Evolutionary conservation across 2,888 invertebrate species (phyloP).

Genomic region (Noctua fimbriata): DNA sequence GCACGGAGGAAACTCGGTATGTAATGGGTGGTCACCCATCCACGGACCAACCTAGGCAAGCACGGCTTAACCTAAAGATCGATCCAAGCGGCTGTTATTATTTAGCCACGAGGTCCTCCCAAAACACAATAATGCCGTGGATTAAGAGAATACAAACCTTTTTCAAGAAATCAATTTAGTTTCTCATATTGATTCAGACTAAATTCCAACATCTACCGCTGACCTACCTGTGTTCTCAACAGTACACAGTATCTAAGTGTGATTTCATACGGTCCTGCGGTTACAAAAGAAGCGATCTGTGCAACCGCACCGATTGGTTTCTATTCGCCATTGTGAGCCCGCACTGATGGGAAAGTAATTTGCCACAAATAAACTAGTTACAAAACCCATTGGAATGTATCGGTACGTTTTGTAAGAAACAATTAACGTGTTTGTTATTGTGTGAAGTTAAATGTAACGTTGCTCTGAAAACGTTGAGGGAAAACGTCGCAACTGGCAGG

Average conservation of each 20-base stretch:
- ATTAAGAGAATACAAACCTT: background rate
- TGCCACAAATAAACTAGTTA: conserved; percentile 73
- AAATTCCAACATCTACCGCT: conserved; percentile 39
- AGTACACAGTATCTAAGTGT: conserved; percentile 65
- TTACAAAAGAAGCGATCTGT: conserved; percentile 81
- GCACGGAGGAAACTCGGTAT: too few relatives aligned
- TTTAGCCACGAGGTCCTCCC: too few relatives aligned
- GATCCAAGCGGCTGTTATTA: too few relatives aligned
- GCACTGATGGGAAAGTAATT: conserved; percentile 80
- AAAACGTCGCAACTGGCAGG: too few relatives aligned
- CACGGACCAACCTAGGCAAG: too few relatives aligned
- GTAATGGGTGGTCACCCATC: too few relatives aligned
- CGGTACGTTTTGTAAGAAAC: conserved; percentile 69
- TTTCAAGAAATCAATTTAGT: conserved; percentile 1
- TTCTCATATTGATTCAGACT: conserved; percentile 25
- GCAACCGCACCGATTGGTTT: conserved; percentile 81
- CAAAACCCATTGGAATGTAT: conserved; percentile 71
- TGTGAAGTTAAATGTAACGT: conserved; percentile 11
- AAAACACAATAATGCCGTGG: background rate
- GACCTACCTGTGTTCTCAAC: conserved; percentile 59
- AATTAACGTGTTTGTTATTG: conserved; percentile 59
- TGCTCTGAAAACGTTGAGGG: background rate
- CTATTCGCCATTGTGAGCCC: conserved; percentile 72
- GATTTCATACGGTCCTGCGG: conserved; percentile 80
- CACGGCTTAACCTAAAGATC: too few relatives aligned